Conservation (phyloP, 1,140 invertebrate species). For the Trachymyrmex cornetzi region DNA sequence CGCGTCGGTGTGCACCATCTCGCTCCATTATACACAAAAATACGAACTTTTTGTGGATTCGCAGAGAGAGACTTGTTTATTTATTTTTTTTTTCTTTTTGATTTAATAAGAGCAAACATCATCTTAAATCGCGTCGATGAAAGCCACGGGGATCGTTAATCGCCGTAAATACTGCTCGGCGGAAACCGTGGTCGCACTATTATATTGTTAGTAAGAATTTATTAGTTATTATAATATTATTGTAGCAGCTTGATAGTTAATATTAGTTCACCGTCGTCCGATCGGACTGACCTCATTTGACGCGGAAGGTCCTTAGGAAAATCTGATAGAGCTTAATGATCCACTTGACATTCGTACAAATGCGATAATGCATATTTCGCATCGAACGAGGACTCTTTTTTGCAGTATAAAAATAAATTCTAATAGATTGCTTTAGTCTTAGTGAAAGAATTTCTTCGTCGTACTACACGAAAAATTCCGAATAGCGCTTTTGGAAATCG, state of each 20-base stretch:
- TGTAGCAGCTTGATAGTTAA: slow-evolving; percentile 32
- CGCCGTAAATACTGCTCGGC: slow-evolving; percentile 10
- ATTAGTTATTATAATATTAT: slow-evolving; percentile 45
- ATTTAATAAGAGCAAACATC: slow-evolving; percentile 50
- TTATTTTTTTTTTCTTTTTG: too few species aligned
- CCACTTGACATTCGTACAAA: slow-evolving; percentile 41
- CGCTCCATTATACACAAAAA: slow-evolving; percentile 48
- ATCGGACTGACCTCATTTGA: slow-evolving; percentile 20
- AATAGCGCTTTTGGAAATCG: slow-evolving; percentile 37
- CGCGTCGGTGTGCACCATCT: slow-evolving; percentile 34
- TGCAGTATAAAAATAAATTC: slow-evolving; percentile 63
- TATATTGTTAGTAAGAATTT: slow-evolving; percentile 21
- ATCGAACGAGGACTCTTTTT: slow-evolving; percentile 29
- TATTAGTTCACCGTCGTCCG: slow-evolving; percentile 24
- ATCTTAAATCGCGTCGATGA: slow-evolving; percentile 44
- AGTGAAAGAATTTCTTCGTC: slow-evolving; percentile 39
- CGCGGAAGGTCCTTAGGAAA: slow-evolving; percentile 42
- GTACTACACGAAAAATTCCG: slow-evolving; percentile 39
- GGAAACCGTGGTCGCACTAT: slow-evolving; percentile 19
- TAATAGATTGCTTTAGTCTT: slow-evolving; percentile 59
- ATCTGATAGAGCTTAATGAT: slow-evolving; percentile 27
- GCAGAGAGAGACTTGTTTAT: slow-evolving; percentile 33
- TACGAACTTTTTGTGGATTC: slow-evolving; percentile 32
- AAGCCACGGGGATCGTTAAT: slow-evolving; percentile 44
- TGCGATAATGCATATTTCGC: slow-evolving; percentile 24